These are phyloP conservation scores for Gallinago undulata DNA, from an alignment of 2,113 vertebrate genomes.

Conservation along the genomic window DNA sequence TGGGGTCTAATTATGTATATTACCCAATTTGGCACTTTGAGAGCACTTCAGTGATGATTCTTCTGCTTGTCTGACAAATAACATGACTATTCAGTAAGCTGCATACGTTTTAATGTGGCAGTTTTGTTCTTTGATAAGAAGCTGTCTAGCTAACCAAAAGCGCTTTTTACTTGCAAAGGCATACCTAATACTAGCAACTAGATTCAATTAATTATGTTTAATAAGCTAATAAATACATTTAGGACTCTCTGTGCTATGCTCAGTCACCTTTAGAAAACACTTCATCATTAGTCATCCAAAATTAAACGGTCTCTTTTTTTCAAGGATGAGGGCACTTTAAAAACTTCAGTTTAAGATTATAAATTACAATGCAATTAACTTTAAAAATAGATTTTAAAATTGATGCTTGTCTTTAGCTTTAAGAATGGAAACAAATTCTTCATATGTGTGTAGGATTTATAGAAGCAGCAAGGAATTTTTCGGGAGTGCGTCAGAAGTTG, in stretches of 20 bases:
- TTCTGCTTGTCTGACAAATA: conserved; percentile 43
- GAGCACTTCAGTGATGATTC: conserved; percentile 36
- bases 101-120: not conserved
- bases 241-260: not conserved
- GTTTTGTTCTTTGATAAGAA: not conserved
- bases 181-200: conserved; percentile 18
- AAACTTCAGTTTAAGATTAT: not conserved
- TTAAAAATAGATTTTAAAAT: conserved; percentile 14
- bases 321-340: not conserved
- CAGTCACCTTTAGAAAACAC: conserved; percentile 49
- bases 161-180: not conserved
- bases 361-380: not conserved
- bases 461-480: not conserved
- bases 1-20: conserved; percentile 39
- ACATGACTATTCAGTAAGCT: conserved; percentile 10
- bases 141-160: not conserved
- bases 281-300: conserved; percentile 27
- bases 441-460: not conserved
- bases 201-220: conserved; percentile 24
- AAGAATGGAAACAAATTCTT: not conserved
- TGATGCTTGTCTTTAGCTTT: not conserved
- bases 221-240: conserved; percentile 43
- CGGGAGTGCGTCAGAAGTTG: not conserved
- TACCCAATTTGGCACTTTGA: conserved; percentile 36
- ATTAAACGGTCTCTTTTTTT: not conserved